Base-by-base conservation (phyloP, 1,140 invertebrate species). In the Drosophila subpulchrella region DNA sequence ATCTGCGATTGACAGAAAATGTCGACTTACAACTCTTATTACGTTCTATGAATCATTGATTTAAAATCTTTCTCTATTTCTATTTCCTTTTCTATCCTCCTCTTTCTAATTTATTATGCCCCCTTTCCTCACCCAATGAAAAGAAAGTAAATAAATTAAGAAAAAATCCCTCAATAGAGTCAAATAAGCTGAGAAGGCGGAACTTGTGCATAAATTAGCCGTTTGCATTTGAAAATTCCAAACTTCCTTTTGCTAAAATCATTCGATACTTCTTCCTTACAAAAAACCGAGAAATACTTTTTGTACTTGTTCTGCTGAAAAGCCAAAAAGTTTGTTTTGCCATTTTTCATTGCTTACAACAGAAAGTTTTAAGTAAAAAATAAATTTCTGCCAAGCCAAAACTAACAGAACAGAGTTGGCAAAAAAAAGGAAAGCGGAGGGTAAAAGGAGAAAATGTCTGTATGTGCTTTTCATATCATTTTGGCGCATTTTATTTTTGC, bases 321-420 rank as follows among this genome's bases (percentile, higher is more conserved):
- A 88, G 79, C 83, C 68, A 54, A 58, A 90, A 89, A 89, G 81
- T 89, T 89, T 78, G 81, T 83, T 90, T 84, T 76, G 58, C 85
- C 85, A 89, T 89, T 89, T 90, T 66, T 89, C 85, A 89, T 90
- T 90, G 81, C 70, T 75, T 78, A 89, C 84, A 85, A 90, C 85
- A 90, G 78, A 89, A 89, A 89, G 85, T 89, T 89, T 89, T 89
- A 89, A 81, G 85, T 79, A 89, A 89, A 89, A 90, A 81, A 89
- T 89, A 89, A 89, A 89, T 89, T 89, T 89, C 71, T 66, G 71
- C 78, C 55, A 85, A 72, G 4, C 72, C 66, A 77, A 54, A 84
- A 88, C 71, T 88, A 79, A 57, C 70, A 61, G 46, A 66, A 56
- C 39, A 42, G 56, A 51, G 17, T 46, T 48, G 42, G 50, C 27